phyloP scores from a whole-genome alignment of 1,140 invertebrate genomes.

The Hyphantria cunea region DNA sequence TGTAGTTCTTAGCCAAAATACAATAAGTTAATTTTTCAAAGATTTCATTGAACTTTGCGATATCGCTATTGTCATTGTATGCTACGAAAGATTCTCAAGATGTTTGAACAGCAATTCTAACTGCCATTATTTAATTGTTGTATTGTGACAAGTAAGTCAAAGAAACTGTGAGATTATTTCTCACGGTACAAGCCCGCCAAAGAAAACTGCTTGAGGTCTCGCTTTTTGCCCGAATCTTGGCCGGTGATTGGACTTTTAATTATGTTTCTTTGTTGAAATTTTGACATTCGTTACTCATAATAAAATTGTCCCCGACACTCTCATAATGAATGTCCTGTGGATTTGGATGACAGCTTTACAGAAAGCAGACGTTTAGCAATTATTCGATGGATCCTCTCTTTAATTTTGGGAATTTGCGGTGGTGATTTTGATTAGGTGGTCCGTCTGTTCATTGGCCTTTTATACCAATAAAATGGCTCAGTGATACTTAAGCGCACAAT shows the following conservation, averaged over 20 bases:
- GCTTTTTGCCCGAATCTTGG: conserved; percentile 52
- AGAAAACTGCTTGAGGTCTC: conserved; percentile 41
- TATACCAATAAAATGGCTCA: no score
- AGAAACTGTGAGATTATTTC: conserved; percentile 53
- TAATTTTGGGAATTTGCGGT: no score
- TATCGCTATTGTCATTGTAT: conserved; percentile 28
- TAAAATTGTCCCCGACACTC: conserved; percentile 3
- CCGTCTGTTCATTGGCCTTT: no score
- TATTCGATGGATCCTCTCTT: no score
- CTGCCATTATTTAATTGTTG: conserved; percentile 44
- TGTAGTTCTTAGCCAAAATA: no score
- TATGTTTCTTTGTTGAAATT: conserved; percentile 38
- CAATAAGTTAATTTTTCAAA: conserved; percentile 21
- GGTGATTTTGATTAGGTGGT: no score
- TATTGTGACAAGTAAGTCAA: conserved; percentile 42
- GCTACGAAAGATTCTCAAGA: conserved; percentile 44
- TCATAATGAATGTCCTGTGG: conserved; percentile 2
- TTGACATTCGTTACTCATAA: conserved; percentile 6
- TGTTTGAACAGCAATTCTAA: conserved; percentile 34
- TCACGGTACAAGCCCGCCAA: conserved; percentile 38
- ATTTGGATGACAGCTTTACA: not conserved
- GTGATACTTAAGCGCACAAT: no score
- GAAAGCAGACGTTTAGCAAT: no score
- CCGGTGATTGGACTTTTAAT: conserved; percentile 52
- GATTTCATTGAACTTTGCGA: conserved; percentile 39